phyloP scores from a whole-genome alignment of 2,888 invertebrate species.

The Megastigmus dorsalis region DNA sequence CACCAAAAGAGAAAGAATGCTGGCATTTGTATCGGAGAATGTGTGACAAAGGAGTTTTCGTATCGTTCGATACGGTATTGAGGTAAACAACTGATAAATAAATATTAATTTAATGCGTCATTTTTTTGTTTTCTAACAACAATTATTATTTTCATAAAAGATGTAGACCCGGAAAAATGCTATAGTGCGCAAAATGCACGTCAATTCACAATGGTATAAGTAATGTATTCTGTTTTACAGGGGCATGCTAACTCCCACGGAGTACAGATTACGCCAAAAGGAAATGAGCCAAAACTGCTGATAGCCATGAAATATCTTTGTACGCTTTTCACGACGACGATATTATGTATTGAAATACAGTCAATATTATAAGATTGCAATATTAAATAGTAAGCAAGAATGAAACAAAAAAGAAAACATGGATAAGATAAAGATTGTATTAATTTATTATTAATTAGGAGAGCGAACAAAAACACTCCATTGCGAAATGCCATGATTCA shows the following conservation, averaged over 20 bases:
- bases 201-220: not conserved
- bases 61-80: constrained; percentile 82
- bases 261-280: constrained; percentile 80
- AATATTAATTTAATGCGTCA: not conserved
- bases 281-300: constrained; percentile 62
- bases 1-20: constrained; percentile 79
- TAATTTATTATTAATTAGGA: not conserved
- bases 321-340: constrained; percentile 32
- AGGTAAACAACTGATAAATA: constrained; percentile 66
- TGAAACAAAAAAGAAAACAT: not conserved
- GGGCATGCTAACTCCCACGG: constrained; percentile 84
- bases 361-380: constrained; percentile 1
- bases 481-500: not conserved
- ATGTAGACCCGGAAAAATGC: too few relatives aligned
- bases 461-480: too few relatives aligned
- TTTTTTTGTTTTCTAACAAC: not conserved
- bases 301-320: constrained; percentile 44
- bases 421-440: not conserved
- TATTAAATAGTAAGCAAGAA: not conserved
- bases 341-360: constrained; percentile 16
- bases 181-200: too few relatives aligned
- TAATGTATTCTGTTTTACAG: constrained; percentile 69
- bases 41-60: constrained; percentile 81
- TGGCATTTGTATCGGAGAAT: constrained; percentile 83
- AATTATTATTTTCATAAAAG: constrained; percentile 13